phyloP scores from a whole-genome alignment of 1,140 invertebrate species.

The Lordiphosa clarofinis region DNA sequence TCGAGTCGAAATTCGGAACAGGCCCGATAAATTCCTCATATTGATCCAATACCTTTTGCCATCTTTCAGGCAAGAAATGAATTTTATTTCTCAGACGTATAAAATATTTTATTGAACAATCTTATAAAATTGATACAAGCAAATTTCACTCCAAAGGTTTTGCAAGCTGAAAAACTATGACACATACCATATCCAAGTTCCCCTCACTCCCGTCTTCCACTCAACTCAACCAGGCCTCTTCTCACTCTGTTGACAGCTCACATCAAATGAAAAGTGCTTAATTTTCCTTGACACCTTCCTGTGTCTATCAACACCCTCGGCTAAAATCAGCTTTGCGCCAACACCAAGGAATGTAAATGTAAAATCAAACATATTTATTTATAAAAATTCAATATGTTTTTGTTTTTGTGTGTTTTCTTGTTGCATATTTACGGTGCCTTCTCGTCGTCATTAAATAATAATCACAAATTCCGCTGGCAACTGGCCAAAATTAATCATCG shows the following conservation, averaged over 20 bases:
- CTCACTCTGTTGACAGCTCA: conserved; percentile 11
- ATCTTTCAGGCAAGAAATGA: too few species aligned
- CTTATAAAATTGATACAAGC: too few species aligned
- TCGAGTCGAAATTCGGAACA: too few species aligned
- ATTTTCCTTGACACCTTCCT: conserved; percentile 29
- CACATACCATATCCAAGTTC: conserved; percentile 8
- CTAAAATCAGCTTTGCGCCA: conserved; percentile 4
- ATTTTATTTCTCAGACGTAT: too few species aligned
- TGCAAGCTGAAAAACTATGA: conserved; percentile 5
- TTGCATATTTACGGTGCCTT: conserved; percentile 55
- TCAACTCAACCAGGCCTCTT: not conserved
- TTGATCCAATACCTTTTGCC: too few species aligned
- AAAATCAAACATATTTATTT: conserved; percentile 59
- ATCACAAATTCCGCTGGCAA: conserved; percentile 67
- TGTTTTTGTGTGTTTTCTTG: conserved; percentile 19
- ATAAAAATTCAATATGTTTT: conserved; percentile 25
- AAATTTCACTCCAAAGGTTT: not conserved
- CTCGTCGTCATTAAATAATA: conserved; percentile 75
- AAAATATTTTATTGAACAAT: too few species aligned
- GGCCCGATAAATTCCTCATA: too few species aligned
- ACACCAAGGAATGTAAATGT: conserved; percentile 61
- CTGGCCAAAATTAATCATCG: conserved; percentile 71
- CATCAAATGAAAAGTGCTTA: conserved; percentile 35
- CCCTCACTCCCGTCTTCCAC: not conserved
- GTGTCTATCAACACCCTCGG: conserved; percentile 26